These are phyloP conservation scores for Cerastoderma edule DNA, from an alignment of 2,888 invertebrate species.

Conservation along the genomic window DNA sequence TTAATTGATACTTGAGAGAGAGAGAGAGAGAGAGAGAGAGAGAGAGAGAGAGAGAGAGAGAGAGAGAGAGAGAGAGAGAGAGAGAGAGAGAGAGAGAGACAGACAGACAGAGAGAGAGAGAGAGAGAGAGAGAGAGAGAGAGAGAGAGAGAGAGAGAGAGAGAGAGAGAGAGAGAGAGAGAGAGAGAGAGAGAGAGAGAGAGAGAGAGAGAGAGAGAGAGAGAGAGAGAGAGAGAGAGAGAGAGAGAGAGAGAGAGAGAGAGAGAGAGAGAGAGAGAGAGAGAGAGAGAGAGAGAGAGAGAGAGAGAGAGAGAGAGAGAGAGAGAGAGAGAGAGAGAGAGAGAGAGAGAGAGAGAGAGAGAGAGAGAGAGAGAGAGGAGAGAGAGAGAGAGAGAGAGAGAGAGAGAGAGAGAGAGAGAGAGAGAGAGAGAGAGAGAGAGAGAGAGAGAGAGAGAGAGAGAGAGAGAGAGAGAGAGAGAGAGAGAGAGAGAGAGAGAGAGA, in stretches of 20 bases:
- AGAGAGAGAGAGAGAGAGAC: neutral
- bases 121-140: neutral
- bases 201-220: constrained; percentile 5
- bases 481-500: constrained; percentile 9
- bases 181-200: neutral
- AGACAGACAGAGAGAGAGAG: neutral
- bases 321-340: constrained; percentile 8
- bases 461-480: constrained; percentile 8
- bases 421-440: constrained; percentile 1
- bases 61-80: constrained; percentile 1
- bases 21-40: neutral
- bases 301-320: neutral
- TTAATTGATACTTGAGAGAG: neutral
- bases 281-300: neutral
- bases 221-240: constrained; percentile 16
- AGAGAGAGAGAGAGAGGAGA: neutral
- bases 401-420: constrained; percentile 13
- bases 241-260: constrained; percentile 5
- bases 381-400: neutral
- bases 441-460: constrained; percentile 7
- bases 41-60: constrained; percentile 1
- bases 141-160: neutral
- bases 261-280: constrained; percentile 7
- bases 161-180: neutral
- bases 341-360: constrained; percentile 10